Percentiles rank a stretch among this genome's conserved stretches.
phyloP scores from a whole-genome alignment of 2,797 vertebrate species.

The Sebastes steindachneri region DNA sequence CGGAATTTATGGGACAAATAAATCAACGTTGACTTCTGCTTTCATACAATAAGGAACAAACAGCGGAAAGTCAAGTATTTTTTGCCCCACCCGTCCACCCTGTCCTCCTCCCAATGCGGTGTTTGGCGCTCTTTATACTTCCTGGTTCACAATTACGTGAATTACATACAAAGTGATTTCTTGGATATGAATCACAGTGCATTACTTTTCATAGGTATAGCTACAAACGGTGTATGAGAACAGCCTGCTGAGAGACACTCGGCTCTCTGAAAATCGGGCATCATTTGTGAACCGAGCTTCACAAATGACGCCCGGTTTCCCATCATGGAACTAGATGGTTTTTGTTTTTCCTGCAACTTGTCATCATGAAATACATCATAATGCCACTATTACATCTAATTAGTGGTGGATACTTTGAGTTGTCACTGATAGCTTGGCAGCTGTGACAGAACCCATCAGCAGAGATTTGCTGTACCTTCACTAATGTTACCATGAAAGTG shows the following conservation, averaged over 20 bases:
- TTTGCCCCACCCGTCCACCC: too few species aligned
- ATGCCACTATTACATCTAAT: constrained; percentile 44
- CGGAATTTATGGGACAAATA: too few species aligned
- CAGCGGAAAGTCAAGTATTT: too few species aligned
- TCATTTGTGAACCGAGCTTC: not conserved
- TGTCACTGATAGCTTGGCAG: constrained; percentile 31
- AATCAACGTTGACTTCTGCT: too few species aligned
- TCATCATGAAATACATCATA: constrained; percentile 24
- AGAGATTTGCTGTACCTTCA: constrained; percentile 28
- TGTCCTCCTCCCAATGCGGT: too few species aligned
- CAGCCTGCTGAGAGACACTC: not conserved
- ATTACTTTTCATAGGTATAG: too few species aligned
- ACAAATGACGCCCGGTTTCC: not conserved
- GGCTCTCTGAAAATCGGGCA: not conserved
- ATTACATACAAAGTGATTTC: too few species aligned
- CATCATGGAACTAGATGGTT: not conserved
- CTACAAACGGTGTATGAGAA: too few species aligned
- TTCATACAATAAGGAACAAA: too few species aligned
- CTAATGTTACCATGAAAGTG: constrained; percentile 11
- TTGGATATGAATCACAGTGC: too few species aligned
- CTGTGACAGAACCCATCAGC: constrained; percentile 38
- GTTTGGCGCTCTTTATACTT: too few species aligned
- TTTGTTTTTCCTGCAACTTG: constrained; percentile 23
- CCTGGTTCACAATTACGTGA: too few species aligned
- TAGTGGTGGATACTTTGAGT: constrained; percentile 26